phyloP scores from a whole-genome alignment of 2,888 invertebrate species.

The Xestia c-nigrum region DNA sequence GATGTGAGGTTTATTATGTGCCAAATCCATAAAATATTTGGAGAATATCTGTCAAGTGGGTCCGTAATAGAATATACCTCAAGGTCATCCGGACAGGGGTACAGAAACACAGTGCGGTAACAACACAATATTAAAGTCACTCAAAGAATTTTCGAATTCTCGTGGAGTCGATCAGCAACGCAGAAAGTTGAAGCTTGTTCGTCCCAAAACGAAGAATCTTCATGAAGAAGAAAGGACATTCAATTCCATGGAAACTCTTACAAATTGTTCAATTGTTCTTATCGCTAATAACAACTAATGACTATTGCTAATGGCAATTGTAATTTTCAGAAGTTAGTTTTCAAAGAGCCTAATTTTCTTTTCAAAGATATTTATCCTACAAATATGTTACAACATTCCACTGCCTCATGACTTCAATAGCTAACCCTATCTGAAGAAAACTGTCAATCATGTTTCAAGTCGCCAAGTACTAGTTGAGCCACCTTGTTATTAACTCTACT shows the following conservation, averaged over 20 bases:
- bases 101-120: not conserved
- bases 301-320: no score
- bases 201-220: not conserved
- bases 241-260: not conserved
- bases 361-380: no score
- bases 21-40: not conserved
- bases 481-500: slow-evolving; percentile 7
- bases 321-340: no score
- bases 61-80: not conserved
- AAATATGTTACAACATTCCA: not conserved
- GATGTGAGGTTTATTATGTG: slow-evolving; percentile 22
- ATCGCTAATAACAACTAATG: not conserved
- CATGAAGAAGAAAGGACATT: not conserved
- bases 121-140: not conserved
- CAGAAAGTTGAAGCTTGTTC: not conserved
- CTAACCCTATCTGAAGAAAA: not conserved
- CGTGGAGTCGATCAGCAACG: not conserved
- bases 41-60: not conserved
- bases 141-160: not conserved
- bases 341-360: not conserved
- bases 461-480: not conserved
- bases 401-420: not conserved
- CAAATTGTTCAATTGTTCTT: not conserved
- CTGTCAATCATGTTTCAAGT: not conserved
- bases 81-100: no score